These are phyloP conservation scores for Rallus limicola DNA, from an alignment of 2,113 vertebrate genomes.

Conservation along the genomic window DNA sequence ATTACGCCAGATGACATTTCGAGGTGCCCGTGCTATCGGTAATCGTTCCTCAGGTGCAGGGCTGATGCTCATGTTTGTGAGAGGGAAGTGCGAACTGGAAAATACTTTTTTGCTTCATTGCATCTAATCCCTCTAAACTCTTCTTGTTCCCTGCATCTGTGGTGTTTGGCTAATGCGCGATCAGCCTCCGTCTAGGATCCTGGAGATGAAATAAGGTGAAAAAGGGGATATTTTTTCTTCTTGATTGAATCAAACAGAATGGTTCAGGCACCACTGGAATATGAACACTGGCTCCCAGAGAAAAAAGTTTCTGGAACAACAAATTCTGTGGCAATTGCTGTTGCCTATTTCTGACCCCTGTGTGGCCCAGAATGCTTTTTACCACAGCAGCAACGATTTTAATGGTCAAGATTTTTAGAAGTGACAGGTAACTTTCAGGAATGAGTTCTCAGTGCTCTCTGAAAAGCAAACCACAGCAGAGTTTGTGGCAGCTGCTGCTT, in stretches of 20 bases:
- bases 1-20: neutral
- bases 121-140: neutral
- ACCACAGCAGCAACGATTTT: neutral
- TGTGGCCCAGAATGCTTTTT: neutral
- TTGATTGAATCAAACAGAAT: neutral
- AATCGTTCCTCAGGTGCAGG: neutral
- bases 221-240: neutral
- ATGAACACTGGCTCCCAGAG: neutral
- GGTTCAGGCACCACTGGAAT: neutral
- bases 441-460: neutral
- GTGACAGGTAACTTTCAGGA: neutral
- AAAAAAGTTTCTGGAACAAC: neutral
- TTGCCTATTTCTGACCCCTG: neutral
- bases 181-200: neutral
- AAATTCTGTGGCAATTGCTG: neutral
- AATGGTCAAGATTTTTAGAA: neutral
- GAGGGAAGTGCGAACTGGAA: neutral
- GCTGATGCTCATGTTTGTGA: neutral
- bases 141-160: neutral
- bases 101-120: neutral
- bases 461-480: neutral
- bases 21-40: rapidly evolving
- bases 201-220: neutral
- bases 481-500: neutral
- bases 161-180: neutral